Base-by-base conservation (phyloP, 2,797 vertebrate genomes). In the Paguma larvata region DNA sequence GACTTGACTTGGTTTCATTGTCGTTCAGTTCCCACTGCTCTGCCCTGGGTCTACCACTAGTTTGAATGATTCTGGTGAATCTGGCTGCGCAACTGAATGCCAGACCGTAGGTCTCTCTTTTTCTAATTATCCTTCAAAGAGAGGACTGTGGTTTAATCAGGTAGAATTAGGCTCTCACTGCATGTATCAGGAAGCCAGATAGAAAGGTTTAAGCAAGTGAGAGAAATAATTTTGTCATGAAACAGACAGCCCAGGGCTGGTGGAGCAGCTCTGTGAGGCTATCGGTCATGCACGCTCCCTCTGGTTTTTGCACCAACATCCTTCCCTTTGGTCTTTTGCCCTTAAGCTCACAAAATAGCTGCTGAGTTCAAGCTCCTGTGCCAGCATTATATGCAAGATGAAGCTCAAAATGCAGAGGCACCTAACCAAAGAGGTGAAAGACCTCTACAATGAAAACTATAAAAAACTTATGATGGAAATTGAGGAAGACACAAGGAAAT, bases 31-130 rank as follows among this genome's bases (percentile, higher is more conserved):
- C 25, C 27, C 27, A 48, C 5, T 30, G 44, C 51, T 34, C 62
- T 89, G 48, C 27, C 9, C 46, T 88, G 21, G 53, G 25, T 3
- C 72, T 41, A 18, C 38, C 6, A 3, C 38, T 44, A 75, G 13
- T 73, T 80, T 79, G 84, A 85, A 67, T 67, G 48, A 85, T 73
- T 89, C 89, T 85, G 53, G 1, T 85, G 38, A 79, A 23, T 65
- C 44, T 65, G 25, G 46, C 51, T n/a, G 15, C 16, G 27, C 59
- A 73, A 68, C 32, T 56, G 32, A 89, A 95, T 59, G 41, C 59
- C 65, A 89, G 79, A 32, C 41, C 3, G 6, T 3, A 51, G 25
- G 21, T 78, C 46, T 56, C 63, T 92, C 38, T 67, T 73, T 85
- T 73, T 48, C 65, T 32, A 75, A 38, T 63, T 44, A 38, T 34